A percentile compares a stretch with the other conserved stretches of the same genome.
Conservation (phyloP, 35 echinoderm and acorn worm species). For the Nesometra sesokonis region DNA sequence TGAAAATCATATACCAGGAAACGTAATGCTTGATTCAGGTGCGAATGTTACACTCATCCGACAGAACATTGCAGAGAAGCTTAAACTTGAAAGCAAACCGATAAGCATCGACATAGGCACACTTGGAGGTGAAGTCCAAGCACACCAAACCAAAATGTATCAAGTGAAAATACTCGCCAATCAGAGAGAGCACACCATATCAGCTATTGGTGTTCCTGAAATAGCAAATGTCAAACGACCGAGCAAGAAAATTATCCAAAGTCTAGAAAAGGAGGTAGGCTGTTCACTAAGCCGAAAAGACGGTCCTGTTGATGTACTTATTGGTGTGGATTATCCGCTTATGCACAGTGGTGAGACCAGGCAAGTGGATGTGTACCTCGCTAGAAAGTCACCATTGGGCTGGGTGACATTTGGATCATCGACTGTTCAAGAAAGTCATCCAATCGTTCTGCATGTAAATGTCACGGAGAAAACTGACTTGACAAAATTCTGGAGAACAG, state of each 20-base stretch:
- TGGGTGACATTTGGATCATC: conserved; percentile 19
- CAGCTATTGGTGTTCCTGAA: conserved; percentile 19
- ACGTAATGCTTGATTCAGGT: conserved; percentile 41
- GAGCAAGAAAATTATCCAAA: not conserved
- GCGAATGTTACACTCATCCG: conserved; percentile 39
- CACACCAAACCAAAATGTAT: conserved; percentile 11
- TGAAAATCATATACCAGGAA: not conserved
- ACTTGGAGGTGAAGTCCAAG: not conserved
- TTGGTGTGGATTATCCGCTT: not conserved
- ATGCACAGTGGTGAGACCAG: not conserved
- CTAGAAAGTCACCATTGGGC: conserved; percentile 3
- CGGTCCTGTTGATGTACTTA: not conserved
- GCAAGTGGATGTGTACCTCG: not conserved
- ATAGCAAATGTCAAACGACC: conserved; percentile 24
- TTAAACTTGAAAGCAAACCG: conserved; percentile 25
- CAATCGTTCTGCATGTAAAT: not conserved
- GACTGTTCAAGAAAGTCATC: not conserved
- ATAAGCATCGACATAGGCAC: conserved; percentile 7
- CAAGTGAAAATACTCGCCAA: conserved; percentile 7
- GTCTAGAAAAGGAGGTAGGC: not conserved
- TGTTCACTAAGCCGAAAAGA: not conserved
- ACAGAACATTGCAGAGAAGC: conserved; percentile 28
- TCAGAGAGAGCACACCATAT: not conserved
- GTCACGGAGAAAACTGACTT: not conserved
- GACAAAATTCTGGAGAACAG: not conserved